Evolutionary conservation across 2,888 invertebrate species (phyloP), one percentile per base, ranked within the genome.

Genomic region (Athalia rosae): DNA sequence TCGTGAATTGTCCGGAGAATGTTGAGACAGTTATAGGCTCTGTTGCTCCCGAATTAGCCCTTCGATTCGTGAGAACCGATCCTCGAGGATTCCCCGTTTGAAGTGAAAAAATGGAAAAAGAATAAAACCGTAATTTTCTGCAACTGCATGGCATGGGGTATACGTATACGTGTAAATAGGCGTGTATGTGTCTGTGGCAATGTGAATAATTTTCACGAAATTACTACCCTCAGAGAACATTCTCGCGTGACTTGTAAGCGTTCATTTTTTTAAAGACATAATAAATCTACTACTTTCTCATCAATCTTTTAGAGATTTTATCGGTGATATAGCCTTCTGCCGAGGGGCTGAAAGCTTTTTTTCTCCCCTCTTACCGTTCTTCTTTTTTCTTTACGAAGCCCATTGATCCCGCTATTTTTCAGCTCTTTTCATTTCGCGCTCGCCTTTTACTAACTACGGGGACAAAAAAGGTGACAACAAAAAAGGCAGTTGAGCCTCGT

Each of bases 1-100:
- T 92, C 80, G 90, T 91, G 90, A 92, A 93, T 86, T 91, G 89
- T n/a, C 80, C 79, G 4, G 63, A 78, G n/a, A 77, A 80, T 61
- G 81, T 87, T 0, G 76, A 76, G 0, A 63, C 76, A 11, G 81
- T 81, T 3, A 71, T 87, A 58, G 82, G 69, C 6, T 79, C 77
- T 4, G 79, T 87, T 7, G 84, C 85, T 4, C 86, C 87, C 0
- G 83, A 84, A 74, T 77, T 86, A 11, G 74, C 78, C 11, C 66
- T 61, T n/a, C 62, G 73, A 53, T 83, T 82, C 61, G 15, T 47
- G 15, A 76, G 56, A 63, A 9, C 9, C 28, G 45, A 59, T 56
- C 43, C 53, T 8, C 6, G 13, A 28, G n/a, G 41, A 7, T 59
- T 59, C 13, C 47, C 59, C 15, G 48, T 74, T 62, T 74, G 74